Base-by-base conservation (phyloP, 2,113 vertebrate genomes). In the Chaetodon trifascialis region DNA sequence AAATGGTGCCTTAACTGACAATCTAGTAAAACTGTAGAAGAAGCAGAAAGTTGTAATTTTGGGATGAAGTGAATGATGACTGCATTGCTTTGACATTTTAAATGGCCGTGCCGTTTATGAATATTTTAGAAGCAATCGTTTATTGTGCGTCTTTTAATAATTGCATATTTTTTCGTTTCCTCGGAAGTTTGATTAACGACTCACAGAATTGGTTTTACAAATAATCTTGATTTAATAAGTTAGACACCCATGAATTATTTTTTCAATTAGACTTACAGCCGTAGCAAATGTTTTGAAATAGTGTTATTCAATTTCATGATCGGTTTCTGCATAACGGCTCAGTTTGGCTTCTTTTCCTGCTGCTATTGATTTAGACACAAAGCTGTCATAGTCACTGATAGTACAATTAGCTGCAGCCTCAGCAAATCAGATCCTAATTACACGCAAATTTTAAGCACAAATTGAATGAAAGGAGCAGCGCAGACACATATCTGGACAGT, bases 371-470 rank as follows among this genome's bases (percentile, higher is more conserved):
- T 81, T 44, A 21, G 14, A 58, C 9, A 66, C 23, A 51, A 51
- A 71, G 66, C 56, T 81, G 60, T 73, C 69, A 23, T 19, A 59
- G 38, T 40, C 66, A 23, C 65, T 59, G 34, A 83, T 56, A 46
- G 66, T 34, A 56, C 68, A 82, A 88, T 88, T 79, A 73, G 46
- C 68, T 69, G 38, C 70, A 70, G 62, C 56, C 17, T 19, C 34
- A 21, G 46, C 36, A 47, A 65, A 69, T 83, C 63, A 40, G 60
- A 80, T 85, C 38, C 40, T 56, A 80, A 88, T 80, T 87, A 78
- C 59, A 63, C 30, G 3, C 49, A 85, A 64, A 82, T 82, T 80
- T 65, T 63, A 23, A 62, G 10, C 0, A 6, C 75, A 79, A 76
- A 84, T 82, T 72, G 58, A 76, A 82, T 82, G 56, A 82, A 71